These are phyloP conservation scores for Riparia riparia DNA, from an alignment of 2,113 vertebrate species.

Conservation along the genomic window DNA sequence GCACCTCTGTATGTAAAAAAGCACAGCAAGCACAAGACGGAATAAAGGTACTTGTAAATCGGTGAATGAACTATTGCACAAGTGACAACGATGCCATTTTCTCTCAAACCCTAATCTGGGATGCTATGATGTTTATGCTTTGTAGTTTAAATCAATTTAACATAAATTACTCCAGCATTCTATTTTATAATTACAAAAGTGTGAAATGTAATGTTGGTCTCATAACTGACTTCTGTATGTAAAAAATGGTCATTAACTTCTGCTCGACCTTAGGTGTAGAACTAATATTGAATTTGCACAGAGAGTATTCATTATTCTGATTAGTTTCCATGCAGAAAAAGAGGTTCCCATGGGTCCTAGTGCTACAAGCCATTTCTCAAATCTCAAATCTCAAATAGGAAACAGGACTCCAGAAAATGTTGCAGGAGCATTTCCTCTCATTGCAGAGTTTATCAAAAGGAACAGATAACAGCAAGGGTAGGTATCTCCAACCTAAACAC, in stretches of 20 bases:
- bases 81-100: neutral
- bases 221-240: slow-evolving; percentile 23
- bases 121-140: slow-evolving; percentile 58
- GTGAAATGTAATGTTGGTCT: slow-evolving; percentile 49
- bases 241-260: slow-evolving; percentile 78
- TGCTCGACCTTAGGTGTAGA: slow-evolving; percentile 71
- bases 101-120: neutral
- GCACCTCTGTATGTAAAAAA: slow-evolving; percentile 38
- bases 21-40: neutral
- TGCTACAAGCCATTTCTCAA: slow-evolving; percentile 25
- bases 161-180: slow-evolving; percentile 59
- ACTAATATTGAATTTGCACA: slow-evolving; percentile 69
- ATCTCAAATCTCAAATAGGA: slow-evolving; percentile 49
- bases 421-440: slow-evolving; percentile 55
- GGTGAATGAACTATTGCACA: neutral
- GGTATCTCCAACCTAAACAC: slow-evolving; percentile 36
- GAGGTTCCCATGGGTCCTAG: slow-evolving; percentile 43
- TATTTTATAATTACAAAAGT: slow-evolving; percentile 53
- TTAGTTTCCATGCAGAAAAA: slow-evolving; percentile 60
- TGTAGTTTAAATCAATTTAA: slow-evolving; percentile 72
- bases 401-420: slow-evolving; percentile 15
- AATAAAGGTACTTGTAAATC: neutral
- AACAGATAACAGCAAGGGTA: slow-evolving; percentile 27
- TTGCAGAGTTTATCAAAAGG: slow-evolving; percentile 56
- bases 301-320: slow-evolving; percentile 61